These are phyloP conservation scores for human (Homo sapiens) DNA, from an alignment of 2,113 vertebrate species.

Conservation along the genomic window DNA sequence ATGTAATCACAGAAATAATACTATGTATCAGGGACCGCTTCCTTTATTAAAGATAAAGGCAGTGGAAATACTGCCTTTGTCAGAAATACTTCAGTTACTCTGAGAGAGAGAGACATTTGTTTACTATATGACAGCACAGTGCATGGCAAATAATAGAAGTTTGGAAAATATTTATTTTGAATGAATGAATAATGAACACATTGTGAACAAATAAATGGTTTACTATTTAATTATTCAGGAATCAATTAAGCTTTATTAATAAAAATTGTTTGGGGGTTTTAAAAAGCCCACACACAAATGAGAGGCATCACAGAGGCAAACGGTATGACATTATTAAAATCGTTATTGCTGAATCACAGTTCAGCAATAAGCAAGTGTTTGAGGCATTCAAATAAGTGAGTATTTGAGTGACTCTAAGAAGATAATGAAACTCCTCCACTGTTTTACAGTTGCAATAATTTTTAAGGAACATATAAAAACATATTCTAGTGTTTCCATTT, in stretches of 20 bases:
- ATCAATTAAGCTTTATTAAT: not conserved
- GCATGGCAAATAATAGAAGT: not conserved
- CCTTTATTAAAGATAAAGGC: conserved; percentile 60
- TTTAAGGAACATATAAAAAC: conserved; percentile 50
- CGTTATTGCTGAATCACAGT: not conserved
- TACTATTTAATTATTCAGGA: not conserved
- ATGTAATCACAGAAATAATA: conserved; percentile 68
- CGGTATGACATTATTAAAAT: not conserved
- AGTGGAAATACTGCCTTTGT: too few species aligned
- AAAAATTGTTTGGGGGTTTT: not conserved
- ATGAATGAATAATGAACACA: not conserved
- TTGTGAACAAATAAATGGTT: not conserved
- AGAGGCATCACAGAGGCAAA: not conserved
- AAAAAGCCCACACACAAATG: not conserved
- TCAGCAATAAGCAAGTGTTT: not conserved
- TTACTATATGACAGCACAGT: not conserved
- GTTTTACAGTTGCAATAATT: conserved; percentile 61
- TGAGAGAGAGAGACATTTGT: not conserved
- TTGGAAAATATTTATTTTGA: conserved; percentile 45
- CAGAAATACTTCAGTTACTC: conserved; percentile 55
- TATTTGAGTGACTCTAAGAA: conserved; percentile 42
- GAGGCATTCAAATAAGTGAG: not conserved
- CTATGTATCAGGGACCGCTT: conserved; percentile 50
- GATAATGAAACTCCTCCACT: not conserved
- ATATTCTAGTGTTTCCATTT: conserved; percentile 54